These are phyloP conservation scores for Cololabis saira DNA, from an alignment of 2,113 vertebrate genomes.

Conservation along the genomic window DNA sequence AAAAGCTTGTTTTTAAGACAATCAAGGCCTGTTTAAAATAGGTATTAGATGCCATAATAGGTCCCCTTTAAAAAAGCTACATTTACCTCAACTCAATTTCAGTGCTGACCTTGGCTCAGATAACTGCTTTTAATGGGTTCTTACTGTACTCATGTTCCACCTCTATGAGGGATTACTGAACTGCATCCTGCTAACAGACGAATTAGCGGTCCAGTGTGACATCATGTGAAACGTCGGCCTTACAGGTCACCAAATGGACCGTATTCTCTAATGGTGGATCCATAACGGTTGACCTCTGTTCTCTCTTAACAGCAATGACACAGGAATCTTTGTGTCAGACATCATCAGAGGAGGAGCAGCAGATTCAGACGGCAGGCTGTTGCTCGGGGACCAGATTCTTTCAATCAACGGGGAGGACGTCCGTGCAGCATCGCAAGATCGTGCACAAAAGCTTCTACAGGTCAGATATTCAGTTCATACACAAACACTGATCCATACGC, in stretches of 20 bases:
- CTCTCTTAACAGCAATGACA: slow-evolving; percentile 86
- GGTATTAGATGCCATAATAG: no score
- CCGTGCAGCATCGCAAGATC: slow-evolving; percentile 88
- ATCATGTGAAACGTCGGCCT: slow-evolving; percentile 27
- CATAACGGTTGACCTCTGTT: slow-evolving; percentile 58
- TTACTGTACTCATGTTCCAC: no score
- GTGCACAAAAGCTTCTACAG: slow-evolving; percentile 89
- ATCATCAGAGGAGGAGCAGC: slow-evolving; percentile 90
- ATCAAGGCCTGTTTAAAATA: no score
- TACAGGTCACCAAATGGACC: slow-evolving; percentile 23
- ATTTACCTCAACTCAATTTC: no score
- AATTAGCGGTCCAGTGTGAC: slow-evolving; percentile 41
- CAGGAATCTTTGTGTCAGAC: slow-evolving; percentile 95
- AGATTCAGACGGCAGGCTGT: slow-evolving; percentile 88
- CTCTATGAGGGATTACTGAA: no score
- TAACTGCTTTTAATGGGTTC: no score
- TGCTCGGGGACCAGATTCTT: slow-evolving; percentile 95
- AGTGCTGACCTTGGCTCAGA: no score
- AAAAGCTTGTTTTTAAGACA: no score
- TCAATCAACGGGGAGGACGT: slow-evolving; percentile 93
- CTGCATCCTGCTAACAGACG: no score
- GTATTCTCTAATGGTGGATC: slow-evolving; percentile 1
- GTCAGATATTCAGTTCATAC: slow-evolving; percentile 63
- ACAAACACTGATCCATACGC: neutral
- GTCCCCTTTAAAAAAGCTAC: no score